Conservation (phyloP, 64 coral and sea anemone genomes). For the Anthopleura sola region DNA sequence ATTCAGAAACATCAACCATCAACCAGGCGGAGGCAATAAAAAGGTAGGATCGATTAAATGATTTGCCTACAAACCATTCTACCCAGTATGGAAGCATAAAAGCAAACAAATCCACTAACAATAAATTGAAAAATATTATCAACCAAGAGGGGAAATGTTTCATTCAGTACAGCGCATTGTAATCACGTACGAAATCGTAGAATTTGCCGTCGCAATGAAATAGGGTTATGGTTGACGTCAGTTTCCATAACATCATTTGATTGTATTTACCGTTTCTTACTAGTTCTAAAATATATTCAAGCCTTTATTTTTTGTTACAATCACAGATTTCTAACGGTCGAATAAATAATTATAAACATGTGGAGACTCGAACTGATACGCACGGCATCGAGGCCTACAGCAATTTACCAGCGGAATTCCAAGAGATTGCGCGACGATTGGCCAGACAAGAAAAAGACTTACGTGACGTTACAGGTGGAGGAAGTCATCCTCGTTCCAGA, state of each 20-base stretch:
- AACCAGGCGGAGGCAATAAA: slow-evolving; percentile 60
- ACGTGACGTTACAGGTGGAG: slow-evolving; percentile 43
- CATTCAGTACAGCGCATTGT: too few relatives aligned
- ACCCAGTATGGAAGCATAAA: too few relatives aligned
- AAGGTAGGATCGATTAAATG: slow-evolving; percentile 10
- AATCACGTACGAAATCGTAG: too few relatives aligned
- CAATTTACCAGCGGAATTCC: slow-evolving; percentile 84
- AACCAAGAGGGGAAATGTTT: too few relatives aligned
- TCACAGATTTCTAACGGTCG: slow-evolving; percentile 47
- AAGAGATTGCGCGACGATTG: slow-evolving; percentile 84
- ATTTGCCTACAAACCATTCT: too few relatives aligned
- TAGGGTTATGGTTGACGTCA: too few relatives aligned
- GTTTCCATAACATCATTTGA: too few relatives aligned
- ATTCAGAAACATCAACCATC: slow-evolving; percentile 68
- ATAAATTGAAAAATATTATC: too few relatives aligned
- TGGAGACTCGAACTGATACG: slow-evolving; percentile 80
- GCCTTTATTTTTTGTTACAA: neutral
- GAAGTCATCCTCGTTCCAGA: slow-evolving; percentile 44
- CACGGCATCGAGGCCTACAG: slow-evolving; percentile 84
- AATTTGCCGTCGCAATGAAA: too few relatives aligned
- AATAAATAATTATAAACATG: slow-evolving; percentile 49
- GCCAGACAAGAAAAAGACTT: slow-evolving; percentile 78
- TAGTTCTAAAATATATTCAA: too few relatives aligned
- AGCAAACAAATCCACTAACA: too few relatives aligned
- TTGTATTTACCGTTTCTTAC: too few relatives aligned